A percentile compares a stretch with the other conserved stretches of the same genome.
These are phyloP conservation scores for Datnioides undecimradiatus DNA, from an alignment of 2,113 vertebrate species.

Conservation along the genomic window DNA sequence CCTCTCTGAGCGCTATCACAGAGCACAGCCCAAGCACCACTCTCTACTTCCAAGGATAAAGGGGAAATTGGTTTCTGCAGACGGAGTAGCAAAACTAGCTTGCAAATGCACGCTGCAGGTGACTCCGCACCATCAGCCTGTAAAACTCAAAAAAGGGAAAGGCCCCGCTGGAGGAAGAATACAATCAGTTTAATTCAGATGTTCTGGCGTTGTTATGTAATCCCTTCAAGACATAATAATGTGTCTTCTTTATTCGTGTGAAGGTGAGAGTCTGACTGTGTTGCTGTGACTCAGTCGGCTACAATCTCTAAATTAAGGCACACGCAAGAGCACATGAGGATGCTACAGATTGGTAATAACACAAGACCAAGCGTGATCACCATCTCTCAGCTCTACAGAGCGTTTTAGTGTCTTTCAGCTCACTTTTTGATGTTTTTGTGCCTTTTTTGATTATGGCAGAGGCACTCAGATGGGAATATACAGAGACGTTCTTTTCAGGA, in stretches of 20 bases:
- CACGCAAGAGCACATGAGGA: too few species aligned
- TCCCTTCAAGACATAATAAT: background rate
- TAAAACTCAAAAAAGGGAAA: background rate
- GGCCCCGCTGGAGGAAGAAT: background rate
- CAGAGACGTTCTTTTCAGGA: too few species aligned
- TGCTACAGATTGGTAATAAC: background rate
- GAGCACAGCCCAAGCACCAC: slow-evolving; percentile 16
- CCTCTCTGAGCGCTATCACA: slow-evolving; percentile 24
- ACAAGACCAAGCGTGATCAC: too few species aligned
- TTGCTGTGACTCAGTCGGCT: background rate
- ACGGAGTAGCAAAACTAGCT: background rate
- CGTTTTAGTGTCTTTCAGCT: too few species aligned
- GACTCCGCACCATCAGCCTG: background rate
- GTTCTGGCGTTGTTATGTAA: background rate
- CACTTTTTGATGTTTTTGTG: too few species aligned
- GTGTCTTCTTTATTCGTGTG: background rate
- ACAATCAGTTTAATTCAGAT: background rate
- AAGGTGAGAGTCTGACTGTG: background rate
- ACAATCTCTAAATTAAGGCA: background rate
- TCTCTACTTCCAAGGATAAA: slow-evolving; percentile 46
- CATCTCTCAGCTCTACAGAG: too few species aligned
- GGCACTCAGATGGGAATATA: too few species aligned
- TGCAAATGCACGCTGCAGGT: background rate
- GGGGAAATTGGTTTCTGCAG: slow-evolving; percentile 40
- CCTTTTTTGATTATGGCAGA: too few species aligned